Evolutionary conservation across 2,888 invertebrate genomes (phyloP), one percentile per base, ranked within the genome.

Genomic region (Rhogogaster chlorosoma): DNA sequence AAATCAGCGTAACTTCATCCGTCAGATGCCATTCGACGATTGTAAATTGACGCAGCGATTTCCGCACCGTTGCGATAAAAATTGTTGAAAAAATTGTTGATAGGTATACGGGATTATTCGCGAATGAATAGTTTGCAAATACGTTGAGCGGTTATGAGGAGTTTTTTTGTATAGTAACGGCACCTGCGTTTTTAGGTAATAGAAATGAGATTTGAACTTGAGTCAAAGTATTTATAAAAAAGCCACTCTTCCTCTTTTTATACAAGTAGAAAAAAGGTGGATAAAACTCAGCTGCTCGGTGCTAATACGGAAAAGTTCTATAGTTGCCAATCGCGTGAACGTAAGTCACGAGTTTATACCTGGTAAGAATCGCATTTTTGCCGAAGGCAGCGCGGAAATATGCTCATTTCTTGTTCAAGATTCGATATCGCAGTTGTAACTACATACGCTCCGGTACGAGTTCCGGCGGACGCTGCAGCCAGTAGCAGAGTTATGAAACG

Each of bases 401-500:
- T 67, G 67, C 80, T 80, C 80, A 61, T 83, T 83, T 83, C 70
- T 70, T 67, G 67, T 45, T 36, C 29, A 45, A 64, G 83, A 45
- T 70, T 83, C 83, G 83, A 83, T 83, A 83, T 83, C 83, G 67
- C 83, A 36, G 67, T 36, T 67, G 67, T 83, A 70, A 83, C 83
- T 83, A 38, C 83, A 32, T 49, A 67, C 70, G 67, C 49, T 67
- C n/a, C 22, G 67, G 64, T 45, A 61, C 61, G 22, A 67, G 83
- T 83, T 83, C 67, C 45, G 80, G 83, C 42, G 83, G 83, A 83
- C 45, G 83, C 45, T 45, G 45, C 64, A 49, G 83, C 42, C 29
- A 67, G 38, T 45, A 83, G 83, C 45, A 83, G 70, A 83, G 64
- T 83, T 83, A 83, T 83, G 83, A 49, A 83, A 83, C 83, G 83